Percentiles rank a stretch among this genome's conserved stretches.
These are phyloP conservation scores for Noctilio leporinus DNA, from an alignment of 2,113 vertebrate genomes.

Conservation along the genomic window DNA sequence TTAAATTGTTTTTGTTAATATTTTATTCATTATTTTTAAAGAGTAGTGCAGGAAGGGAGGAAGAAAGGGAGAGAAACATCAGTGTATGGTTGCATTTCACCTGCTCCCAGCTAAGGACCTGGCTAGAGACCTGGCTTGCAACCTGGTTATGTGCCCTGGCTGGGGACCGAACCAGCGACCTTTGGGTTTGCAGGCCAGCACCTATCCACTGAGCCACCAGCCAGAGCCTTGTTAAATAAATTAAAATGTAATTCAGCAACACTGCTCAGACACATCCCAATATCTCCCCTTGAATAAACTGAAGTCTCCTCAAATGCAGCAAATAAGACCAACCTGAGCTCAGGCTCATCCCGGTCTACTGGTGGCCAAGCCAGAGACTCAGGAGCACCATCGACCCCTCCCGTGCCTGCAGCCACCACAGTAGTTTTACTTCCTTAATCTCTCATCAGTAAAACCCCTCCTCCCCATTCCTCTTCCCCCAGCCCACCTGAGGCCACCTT, in stretches of 20 bases:
- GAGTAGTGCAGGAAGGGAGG: no score
- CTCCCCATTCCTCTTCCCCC: background rate
- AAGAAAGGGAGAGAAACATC: no score
- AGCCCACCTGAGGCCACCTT: background rate
- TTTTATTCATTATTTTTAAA: no score
- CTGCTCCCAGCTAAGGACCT: no score
- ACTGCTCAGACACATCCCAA: background rate
- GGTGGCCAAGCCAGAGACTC: background rate
- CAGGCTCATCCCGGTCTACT: background rate
- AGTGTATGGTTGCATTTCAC: no score
- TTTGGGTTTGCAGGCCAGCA: no score
- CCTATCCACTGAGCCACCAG: no score
- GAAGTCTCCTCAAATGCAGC: background rate
- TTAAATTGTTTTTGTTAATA: no score
- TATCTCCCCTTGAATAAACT: background rate
- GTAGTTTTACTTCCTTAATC: background rate
- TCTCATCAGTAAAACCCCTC: background rate
- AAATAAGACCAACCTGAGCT: background rate
- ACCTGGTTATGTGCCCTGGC: no score
- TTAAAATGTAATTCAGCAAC: background rate
- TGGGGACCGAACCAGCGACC: no score
- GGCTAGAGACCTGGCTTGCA: no score
- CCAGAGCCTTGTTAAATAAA: no score
- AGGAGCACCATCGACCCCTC: background rate
- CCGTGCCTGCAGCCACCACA: background rate